Conservation (phyloP, 2,888 invertebrate species). For the Scotopteryx bipunctaria region DNA sequence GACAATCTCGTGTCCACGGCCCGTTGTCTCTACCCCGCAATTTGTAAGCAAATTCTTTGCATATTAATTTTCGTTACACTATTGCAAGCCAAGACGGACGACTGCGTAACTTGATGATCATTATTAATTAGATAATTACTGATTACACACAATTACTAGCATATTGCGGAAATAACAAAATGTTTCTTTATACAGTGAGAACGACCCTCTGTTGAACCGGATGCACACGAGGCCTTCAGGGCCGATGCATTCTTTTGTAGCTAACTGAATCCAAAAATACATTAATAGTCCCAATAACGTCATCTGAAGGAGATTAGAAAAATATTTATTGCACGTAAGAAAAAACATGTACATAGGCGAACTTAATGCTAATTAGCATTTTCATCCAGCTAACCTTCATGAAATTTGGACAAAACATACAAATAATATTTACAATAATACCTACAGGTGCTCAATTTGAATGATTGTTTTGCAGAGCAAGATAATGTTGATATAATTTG, state of each 20-base stretch:
- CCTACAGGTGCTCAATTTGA: too few species aligned
- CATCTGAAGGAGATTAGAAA: too few species aligned
- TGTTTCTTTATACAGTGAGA: conserved; percentile 70
- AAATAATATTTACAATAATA: too few species aligned
- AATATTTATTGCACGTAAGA: too few species aligned
- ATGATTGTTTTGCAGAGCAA: too few species aligned
- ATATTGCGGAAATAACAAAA: conserved; percentile 66
- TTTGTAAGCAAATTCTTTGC: conserved; percentile 50
- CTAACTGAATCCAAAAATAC: conserved; percentile 7
- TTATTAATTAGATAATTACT: conserved; percentile 57
- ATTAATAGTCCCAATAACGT: too few species aligned
- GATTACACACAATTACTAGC: conserved; percentile 56
- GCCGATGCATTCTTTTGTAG: conserved; percentile 36
- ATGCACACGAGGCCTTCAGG: conserved; percentile 66
- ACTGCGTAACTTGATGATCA: conserved; percentile 51
- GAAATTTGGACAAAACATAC: too few species aligned
- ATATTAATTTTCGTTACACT: conserved; percentile 50
- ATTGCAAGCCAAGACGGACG: conserved; percentile 43
- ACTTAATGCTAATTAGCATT: too few species aligned
- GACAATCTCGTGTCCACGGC: conserved; percentile 34
- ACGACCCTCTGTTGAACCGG: conserved; percentile 75
- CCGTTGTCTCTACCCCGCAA: conserved; percentile 33
- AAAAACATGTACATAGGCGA: too few species aligned
- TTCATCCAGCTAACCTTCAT: too few species aligned
- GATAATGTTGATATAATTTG: too few species aligned